Percentiles rank a stretch among this genome's conserved stretches.
Evolutionary conservation across 2,797 vertebrate species (phyloP).

Genomic region (Pyrocephalus nanus): DNA sequence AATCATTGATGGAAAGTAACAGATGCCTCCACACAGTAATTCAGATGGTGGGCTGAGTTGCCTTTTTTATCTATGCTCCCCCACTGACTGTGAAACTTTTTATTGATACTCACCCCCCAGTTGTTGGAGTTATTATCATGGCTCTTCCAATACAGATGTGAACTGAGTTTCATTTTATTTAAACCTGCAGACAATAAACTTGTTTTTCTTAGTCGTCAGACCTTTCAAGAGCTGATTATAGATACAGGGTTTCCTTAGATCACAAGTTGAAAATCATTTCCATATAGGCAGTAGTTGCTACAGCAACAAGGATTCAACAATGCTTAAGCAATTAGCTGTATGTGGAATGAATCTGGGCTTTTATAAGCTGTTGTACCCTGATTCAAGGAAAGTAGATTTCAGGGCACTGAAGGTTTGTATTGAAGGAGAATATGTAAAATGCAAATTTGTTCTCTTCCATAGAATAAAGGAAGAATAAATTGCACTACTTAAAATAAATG

Average conservation of each 20-base stretch:
- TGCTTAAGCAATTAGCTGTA: background rate
- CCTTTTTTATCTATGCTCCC: background rate
- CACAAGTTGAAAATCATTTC: background rate
- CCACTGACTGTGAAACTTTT: background rate
- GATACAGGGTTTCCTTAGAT: background rate
- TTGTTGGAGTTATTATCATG: background rate
- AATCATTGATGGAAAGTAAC: background rate
- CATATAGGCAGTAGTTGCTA: background rate
- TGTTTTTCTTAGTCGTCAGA: background rate
- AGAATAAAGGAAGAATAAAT: background rate
- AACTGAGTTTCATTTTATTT: background rate
- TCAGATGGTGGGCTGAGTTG: background rate
- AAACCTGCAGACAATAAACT: background rate
- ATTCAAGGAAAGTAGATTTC: background rate
- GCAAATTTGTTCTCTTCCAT: background rate
- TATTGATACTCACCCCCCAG: background rate
- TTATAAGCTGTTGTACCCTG: background rate
- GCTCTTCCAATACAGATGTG: background rate
- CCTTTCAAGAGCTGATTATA: background rate
- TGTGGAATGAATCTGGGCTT: background rate
- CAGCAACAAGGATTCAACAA: background rate
- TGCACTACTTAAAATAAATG: background rate
- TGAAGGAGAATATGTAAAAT: background rate
- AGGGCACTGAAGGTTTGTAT: background rate
- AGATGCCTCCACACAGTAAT: background rate